Evolutionary conservation across 2,113 vertebrate genomes (phyloP).

Genomic region (Stegostoma tigrinum): DNA sequence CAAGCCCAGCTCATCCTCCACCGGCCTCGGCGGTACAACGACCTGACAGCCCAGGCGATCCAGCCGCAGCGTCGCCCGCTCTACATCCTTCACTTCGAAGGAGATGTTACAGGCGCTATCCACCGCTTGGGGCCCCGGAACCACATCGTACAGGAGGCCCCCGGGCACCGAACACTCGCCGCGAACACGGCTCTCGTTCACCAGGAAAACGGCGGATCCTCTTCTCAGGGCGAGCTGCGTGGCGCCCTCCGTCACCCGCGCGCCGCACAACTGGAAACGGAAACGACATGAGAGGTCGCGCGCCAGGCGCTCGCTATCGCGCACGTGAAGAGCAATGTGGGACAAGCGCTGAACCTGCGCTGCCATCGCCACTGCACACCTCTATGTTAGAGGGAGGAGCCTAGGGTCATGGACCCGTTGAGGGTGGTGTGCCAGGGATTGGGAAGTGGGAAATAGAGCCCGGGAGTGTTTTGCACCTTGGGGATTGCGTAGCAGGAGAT

Average conservation of each 20-base stretch:
- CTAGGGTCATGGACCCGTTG: too few relatives aligned
- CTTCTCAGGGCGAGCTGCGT: constrained; percentile 69
- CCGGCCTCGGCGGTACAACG: constrained; percentile 61
- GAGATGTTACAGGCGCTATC: constrained; percentile 81
- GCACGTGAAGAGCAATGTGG: constrained; percentile 76
- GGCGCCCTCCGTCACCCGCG: constrained; percentile 52
- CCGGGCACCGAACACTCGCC: neutral
- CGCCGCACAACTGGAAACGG: constrained; percentile 67
- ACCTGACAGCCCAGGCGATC: constrained; percentile 61
- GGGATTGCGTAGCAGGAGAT: too few relatives aligned
- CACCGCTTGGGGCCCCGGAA: constrained; percentile 48
- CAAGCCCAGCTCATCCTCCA: constrained; percentile 55
- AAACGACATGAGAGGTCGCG: constrained; percentile 64
- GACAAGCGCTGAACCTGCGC: constrained; percentile 63
- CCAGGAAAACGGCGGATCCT: constrained; percentile 67
- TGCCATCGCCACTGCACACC: constrained; percentile 57
- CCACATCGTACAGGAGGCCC: constrained; percentile 61
- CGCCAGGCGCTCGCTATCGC: constrained; percentile 57
- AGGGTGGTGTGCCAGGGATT: neutral
- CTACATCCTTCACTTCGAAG: constrained; percentile 74
- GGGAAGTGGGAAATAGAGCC: too few relatives aligned
- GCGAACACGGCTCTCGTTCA: constrained; percentile 62
- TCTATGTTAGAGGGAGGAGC: too few relatives aligned
- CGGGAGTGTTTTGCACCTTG: too few relatives aligned
- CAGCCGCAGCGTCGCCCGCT: constrained; percentile 54